Evolutionary conservation across 2,888 invertebrate genomes (phyloP).

Genomic region (Caprella mutica): DNA sequence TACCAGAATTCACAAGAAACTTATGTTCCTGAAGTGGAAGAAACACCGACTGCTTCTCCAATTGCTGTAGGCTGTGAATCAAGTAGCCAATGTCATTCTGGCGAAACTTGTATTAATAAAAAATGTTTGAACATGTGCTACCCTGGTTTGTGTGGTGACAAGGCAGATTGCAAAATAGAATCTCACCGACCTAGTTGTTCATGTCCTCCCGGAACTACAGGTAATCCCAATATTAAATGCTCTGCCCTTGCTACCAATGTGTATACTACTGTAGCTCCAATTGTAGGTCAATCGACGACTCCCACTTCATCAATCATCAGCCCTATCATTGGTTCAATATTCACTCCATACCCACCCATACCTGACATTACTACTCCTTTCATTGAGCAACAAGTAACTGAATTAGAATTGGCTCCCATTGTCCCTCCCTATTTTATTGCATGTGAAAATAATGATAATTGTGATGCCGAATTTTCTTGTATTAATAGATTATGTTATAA

Average conservation of each 20-base stretch:
- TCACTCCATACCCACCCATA: conserved; percentile 8
- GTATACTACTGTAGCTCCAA: conserved; percentile 12
- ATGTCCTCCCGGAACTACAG: conserved; percentile 61
- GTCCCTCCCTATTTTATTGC: conserved; percentile 42
- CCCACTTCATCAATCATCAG: neutral
- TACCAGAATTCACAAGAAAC: conserved; percentile 24
- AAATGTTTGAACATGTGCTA: conserved; percentile 29
- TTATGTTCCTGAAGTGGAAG: conserved; percentile 35
- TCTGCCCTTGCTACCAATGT: conserved; percentile 17
- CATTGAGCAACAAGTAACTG: conserved; percentile 9
- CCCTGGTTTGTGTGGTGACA: conserved; percentile 53
- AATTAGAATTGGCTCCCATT: conserved; percentile 14
- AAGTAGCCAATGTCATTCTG: conserved; percentile 23
- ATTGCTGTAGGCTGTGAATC: conserved; percentile 23
- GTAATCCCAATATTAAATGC: conserved; percentile 51
- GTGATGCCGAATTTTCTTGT: conserved; percentile 57
- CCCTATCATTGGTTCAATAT: conserved; percentile 13
- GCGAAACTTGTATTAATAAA: conserved; percentile 27
- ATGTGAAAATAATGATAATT: conserved; percentile 63
- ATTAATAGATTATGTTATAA: conserved; percentile 59
- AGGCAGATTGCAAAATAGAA: conserved; percentile 55
- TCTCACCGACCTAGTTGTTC: conserved; percentile 66
- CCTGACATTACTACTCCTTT: conserved; percentile 13
- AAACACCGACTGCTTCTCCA: conserved; percentile 30
- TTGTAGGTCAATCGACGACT: conserved; percentile 1